Conservation (phyloP, 2,797 vertebrate species). For the Cossypha niveicapilla region DNA sequence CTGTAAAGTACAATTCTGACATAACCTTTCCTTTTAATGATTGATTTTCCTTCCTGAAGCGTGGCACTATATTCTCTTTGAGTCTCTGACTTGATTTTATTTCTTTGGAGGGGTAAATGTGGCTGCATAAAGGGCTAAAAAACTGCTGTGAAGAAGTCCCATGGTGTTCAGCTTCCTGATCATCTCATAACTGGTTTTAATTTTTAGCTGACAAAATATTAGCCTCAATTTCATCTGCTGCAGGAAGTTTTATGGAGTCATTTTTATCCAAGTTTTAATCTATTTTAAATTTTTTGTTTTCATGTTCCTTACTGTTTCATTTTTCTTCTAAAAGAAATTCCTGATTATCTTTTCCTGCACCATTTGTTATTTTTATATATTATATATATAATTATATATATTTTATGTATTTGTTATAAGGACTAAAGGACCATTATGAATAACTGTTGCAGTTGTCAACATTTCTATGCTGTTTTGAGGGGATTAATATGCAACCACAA, state of each 20-base stretch:
- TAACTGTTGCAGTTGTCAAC: constrained; percentile 22
- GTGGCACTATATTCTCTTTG: not conserved
- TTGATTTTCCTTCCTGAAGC: not conserved
- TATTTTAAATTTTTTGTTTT: not conserved
- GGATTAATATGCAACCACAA: constrained; percentile 42
- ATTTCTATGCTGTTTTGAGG: constrained; percentile 41
- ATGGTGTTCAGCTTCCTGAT: not conserved
- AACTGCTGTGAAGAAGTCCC: not conserved
- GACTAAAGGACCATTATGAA: not conserved
- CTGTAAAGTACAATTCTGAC: not conserved
- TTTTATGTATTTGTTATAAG: not conserved
- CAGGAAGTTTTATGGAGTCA: not conserved
- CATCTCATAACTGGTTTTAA: not conserved
- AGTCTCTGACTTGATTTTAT: not conserved
- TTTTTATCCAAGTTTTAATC: not conserved
- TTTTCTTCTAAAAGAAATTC: not conserved
- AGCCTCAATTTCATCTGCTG: not conserved
- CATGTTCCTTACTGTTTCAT: not conserved
- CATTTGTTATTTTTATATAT: not conserved
- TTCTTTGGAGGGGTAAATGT: not conserved
- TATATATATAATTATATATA: no score
- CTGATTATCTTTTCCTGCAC: not conserved
- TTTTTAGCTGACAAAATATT: not conserved
- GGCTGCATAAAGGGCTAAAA: not conserved
- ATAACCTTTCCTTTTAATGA: not conserved